Conservation (phyloP, 2,888 invertebrate genomes). For the Hedychridium roseum region DNA sequence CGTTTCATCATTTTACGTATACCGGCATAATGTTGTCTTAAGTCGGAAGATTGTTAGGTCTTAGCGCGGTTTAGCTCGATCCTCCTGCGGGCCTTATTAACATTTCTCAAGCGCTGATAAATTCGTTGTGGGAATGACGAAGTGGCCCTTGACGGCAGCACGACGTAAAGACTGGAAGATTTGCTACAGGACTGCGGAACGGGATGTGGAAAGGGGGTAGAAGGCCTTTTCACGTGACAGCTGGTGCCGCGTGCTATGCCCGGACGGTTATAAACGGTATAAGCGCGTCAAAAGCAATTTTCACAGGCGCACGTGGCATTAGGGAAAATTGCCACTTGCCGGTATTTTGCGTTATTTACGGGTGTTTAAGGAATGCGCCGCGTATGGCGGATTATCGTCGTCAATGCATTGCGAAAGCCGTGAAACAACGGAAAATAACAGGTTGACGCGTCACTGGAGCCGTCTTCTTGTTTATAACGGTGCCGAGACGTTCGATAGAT, state of each 20-base stretch:
- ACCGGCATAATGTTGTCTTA: too few species aligned
- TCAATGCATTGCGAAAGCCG: too few species aligned
- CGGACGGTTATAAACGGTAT: constrained; percentile 15
- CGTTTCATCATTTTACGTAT: too few species aligned
- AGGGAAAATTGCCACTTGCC: constrained; percentile 18
- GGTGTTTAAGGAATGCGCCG: constrained; percentile 25
- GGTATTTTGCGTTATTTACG: constrained; percentile 25
- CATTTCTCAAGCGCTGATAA: constrained; percentile 3
- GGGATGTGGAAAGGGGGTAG: too few species aligned
- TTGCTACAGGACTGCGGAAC: too few species aligned
- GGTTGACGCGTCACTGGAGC: too few species aligned
- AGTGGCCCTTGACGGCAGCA: not conserved
- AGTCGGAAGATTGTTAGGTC: constrained; percentile 6
- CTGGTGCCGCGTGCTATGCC: constrained; percentile 11
- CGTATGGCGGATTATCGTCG: constrained; percentile 15
- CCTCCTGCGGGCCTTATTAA: not conserved
- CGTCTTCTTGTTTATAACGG: too few species aligned
- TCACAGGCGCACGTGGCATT: constrained; percentile 15
- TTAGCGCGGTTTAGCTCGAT: not conserved
- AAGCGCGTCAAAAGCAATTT: constrained; percentile 30
- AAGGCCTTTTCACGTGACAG: too few species aligned
- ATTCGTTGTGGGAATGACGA: not conserved
- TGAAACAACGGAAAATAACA: too few species aligned
- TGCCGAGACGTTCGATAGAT: too few species aligned
- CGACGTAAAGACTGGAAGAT: too few species aligned